These are phyloP conservation scores for Drosophila mulleri DNA, from an alignment of 2,888 invertebrate genomes.

Conservation along the genomic window DNA sequence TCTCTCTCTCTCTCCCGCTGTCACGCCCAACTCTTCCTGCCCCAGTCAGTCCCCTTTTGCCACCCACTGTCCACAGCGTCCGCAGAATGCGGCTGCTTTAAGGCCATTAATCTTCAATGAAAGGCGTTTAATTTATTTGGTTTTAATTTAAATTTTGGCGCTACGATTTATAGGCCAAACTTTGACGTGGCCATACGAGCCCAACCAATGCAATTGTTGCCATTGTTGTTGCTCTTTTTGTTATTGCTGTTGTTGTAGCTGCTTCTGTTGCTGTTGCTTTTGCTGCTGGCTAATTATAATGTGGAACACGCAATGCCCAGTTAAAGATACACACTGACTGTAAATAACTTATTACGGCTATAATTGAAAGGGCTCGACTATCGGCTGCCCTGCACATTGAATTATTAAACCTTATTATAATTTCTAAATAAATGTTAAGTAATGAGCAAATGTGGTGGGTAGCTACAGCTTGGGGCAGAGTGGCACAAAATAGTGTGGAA, in stretches of 20 bases:
- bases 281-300: conserved; percentile 69
- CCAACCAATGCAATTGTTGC: conserved; percentile 47
- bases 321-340: conserved; percentile 46
- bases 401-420: neutral
- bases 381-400: conserved; percentile 14
- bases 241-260: conserved; percentile 20
- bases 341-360: conserved; percentile 31
- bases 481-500: neutral
- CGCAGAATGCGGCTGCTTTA: conserved; percentile 58
- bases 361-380: neutral
- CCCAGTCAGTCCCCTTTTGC: neutral
- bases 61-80: conserved; percentile 20
- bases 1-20: neutral
- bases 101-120: conserved; percentile 81
- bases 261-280: conserved; percentile 27
- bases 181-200: conserved; percentile 68
- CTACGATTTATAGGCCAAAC: conserved; percentile 79
- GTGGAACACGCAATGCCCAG: conserved; percentile 64
- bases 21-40: neutral
- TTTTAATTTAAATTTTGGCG: conserved; percentile 80
- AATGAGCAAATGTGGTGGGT: neutral
- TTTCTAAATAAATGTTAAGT: neutral
- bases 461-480: neutral
- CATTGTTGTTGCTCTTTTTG: conserved; percentile 21
- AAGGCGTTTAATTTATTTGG: conserved; percentile 82